Evolutionary conservation across 1,140 invertebrate genomes (phyloP), one percentile per base, ranked within the genome.

Genomic region (Cherax destructor): DNA sequence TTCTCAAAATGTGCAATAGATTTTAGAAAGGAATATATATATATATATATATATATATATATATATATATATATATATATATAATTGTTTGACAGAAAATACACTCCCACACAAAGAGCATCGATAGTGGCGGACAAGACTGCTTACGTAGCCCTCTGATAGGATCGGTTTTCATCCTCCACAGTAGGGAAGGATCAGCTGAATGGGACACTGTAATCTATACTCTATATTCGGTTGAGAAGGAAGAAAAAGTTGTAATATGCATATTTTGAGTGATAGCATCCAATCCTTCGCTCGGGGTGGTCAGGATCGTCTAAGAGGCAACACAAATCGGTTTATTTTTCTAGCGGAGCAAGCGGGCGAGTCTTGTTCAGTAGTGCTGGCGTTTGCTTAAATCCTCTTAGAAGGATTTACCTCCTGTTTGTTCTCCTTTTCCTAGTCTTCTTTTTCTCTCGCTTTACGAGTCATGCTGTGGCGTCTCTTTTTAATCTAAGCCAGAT

Each of bases 161-260:
- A 89, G 41, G 87, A 89, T 89, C 65, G 49, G 50, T 18, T 83
- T 83, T 89, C 78, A 76, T 83, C 87, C 79, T 83, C 65, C 69
- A 83, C 13, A 83, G 61, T 65, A 52, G 65, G 79, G 79, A 65
- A 83, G 87, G 87, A 69, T 72, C 87, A 72, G 41, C 72, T 72
- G 87, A 89, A 88, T 72, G 65, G 79, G 79, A 89, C 65, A n/a
- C 72, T 30, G 30, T 61, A 65, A 78, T 78, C 59, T 78, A 56
- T 61, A 56, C 24, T 13, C 49, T 85, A 9, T 81, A 50, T 56
- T 11, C 52, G 56, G 52, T 56, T 83, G 52, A 83, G 80, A 61
- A 56, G 52, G 56, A 61, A 10, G 80, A 24, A 61, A 49, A 61
- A 49, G 10, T 41, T 61, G 59, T 61, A 41, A 30, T 41, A 83